Conservation (phyloP, 2,113 vertebrate species). For the Nicator chloris region DNA sequence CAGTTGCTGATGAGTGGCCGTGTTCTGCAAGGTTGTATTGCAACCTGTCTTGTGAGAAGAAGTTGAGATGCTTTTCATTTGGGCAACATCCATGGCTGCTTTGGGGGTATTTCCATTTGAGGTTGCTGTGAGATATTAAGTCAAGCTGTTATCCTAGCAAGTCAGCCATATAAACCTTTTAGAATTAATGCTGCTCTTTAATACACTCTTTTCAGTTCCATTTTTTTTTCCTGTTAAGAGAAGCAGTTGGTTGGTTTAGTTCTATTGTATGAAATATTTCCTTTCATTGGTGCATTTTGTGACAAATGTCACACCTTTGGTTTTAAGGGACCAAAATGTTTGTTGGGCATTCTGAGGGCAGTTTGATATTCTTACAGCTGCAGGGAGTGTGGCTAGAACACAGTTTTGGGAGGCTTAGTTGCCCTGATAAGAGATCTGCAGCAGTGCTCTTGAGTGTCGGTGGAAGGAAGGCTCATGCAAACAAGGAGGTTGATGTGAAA, state of each 20-base stretch:
- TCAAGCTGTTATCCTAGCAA: neutral
- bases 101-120: neutral
- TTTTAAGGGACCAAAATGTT: neutral
- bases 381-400: neutral
- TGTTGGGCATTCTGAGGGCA: neutral
- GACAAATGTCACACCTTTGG: neutral
- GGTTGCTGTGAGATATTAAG: neutral
- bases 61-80: neutral
- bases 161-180: neutral
- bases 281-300: neutral
- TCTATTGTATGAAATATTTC: neutral
- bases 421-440: neutral
- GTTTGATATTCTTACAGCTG: neutral
- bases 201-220: neutral
- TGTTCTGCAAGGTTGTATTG: neutral
- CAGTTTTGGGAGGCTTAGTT: neutral
- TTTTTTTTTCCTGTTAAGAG: neutral
- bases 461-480: neutral
- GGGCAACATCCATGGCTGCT: neutral
- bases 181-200: neutral
- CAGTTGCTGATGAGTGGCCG: too few relatives aligned
- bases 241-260: neutral
- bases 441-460: neutral
- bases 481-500: neutral
- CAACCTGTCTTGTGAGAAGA: neutral